phyloP scores from a whole-genome alignment of 2,113 vertebrate genomes.

The Rallus limicola region DNA sequence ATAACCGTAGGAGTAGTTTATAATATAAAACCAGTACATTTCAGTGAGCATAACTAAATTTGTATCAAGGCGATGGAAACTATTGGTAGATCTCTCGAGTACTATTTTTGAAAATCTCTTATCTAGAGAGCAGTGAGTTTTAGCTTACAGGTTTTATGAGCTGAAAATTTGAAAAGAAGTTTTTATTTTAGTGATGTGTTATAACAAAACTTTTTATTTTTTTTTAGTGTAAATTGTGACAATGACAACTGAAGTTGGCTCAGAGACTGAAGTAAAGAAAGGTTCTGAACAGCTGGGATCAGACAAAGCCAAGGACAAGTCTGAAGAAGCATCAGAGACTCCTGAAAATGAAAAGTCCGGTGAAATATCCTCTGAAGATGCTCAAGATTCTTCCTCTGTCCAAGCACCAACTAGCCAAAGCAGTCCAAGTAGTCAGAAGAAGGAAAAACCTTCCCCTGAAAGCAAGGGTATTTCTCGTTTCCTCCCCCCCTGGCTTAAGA shows the following conservation, averaged over 20 bases:
- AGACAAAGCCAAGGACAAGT: conserved; percentile 65
- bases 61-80: neutral
- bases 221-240: conserved; percentile 79
- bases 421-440: conserved; percentile 72
- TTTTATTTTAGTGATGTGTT: no score
- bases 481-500: conserved; percentile 95
- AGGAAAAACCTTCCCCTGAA: conserved; percentile 78
- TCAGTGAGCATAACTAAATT: neutral
- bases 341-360: conserved; percentile 45
- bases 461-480: conserved; percentile 93
- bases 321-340: conserved; percentile 62
- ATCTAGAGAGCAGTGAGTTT: neutral
- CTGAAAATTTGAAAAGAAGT: neutral
- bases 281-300: conserved; percentile 75
- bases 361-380: conserved; percentile 36
- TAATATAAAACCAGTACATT: neutral
- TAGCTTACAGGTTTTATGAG: neutral
- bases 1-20: neutral
- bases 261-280: conserved; percentile 90
- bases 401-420: conserved; percentile 61
- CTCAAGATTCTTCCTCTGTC: conserved; percentile 38
- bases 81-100: neutral
- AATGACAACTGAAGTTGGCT: conserved; percentile 93
- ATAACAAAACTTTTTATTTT: neutral
- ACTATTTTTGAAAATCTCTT: neutral